Base-by-base conservation (phyloP, 2,113 vertebrate genomes). In the Isurus oxyrinchus region DNA sequence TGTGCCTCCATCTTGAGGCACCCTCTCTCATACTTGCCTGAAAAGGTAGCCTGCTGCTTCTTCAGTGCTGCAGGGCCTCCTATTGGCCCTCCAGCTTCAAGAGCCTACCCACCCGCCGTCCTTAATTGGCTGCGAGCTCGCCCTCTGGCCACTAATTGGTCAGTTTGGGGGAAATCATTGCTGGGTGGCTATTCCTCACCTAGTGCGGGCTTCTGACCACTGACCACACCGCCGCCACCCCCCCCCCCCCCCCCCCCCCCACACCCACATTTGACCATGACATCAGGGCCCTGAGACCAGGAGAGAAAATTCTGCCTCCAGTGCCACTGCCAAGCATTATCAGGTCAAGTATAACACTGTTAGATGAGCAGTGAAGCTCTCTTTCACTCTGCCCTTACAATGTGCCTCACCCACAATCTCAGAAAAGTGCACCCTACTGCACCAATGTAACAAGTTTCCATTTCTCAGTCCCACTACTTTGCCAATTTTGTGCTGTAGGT, bases 141-240 rank as follows among this genome's bases (percentile, higher is more conserved):
- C 27, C 72, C 3, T 35, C 31, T n/a, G 72, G 25, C 10, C 31
- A 76, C 35, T 76, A 13, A 76, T 76, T 35, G 11, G 8, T 76
- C 27, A 76, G 1, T 76, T n/a, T 35, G 72, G 31, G 66, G 10
- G 35, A 72, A 72, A 72, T 72, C 69, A 72, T 23, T 35, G 69
- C 69, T 23, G 6, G 5, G 25, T 61, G 27, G 13, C 35, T 76
- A 76, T 35, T 76, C 25, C 72, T 27, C 72, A 76, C 31, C 0
- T 76, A 76, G 1, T 76, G 72, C 35, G 27, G 27, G 72, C 31
- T 76, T 76, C 27, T 76, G 31, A 76, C 10, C 25, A 1, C 63
- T 61, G 59, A 61, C 1, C 11, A 61, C 8, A 10, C 14, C 2
- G 2, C 0, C 61, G 0, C 10, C 1, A 1, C 0, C 13, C 0